Evolutionary conservation across 1,140 invertebrate genomes (phyloP).

Genomic region (Drosophila orena): DNA sequence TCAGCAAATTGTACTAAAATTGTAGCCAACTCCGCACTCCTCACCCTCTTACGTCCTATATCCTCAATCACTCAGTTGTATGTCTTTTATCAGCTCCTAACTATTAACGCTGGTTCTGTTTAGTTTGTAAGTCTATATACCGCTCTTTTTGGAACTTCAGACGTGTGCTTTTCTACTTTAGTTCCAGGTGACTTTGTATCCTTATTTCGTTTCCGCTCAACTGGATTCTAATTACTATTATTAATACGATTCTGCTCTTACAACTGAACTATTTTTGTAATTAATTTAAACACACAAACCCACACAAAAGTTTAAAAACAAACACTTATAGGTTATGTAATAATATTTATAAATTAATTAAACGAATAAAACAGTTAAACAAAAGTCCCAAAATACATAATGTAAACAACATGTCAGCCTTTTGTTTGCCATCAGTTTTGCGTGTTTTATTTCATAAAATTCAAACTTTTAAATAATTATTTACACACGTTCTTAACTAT

Average conservation of each 20-base stretch:
- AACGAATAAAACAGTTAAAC: conserved; percentile 76
- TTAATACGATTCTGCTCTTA: conserved; percentile 58
- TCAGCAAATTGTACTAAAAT: conserved; percentile 28
- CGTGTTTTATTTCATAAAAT: conserved; percentile 68
- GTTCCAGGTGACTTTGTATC: conserved; percentile 28
- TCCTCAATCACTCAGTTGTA: conserved; percentile 30
- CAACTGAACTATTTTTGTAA: conserved; percentile 82
- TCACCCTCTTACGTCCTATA: background rate
- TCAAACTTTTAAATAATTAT: conserved; percentile 78
- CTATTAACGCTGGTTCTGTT: conserved; percentile 30
- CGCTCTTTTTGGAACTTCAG: conserved; percentile 14
- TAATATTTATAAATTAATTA: conserved; percentile 84
- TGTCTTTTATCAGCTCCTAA: conserved; percentile 33
- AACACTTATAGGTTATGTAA: conserved; percentile 75
- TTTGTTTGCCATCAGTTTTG: conserved; percentile 50
- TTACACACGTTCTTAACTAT: conserved; percentile 67
- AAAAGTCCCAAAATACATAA: conserved; percentile 51
- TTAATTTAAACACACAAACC: conserved; percentile 69
- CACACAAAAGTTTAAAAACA: conserved; percentile 51
- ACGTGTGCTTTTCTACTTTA: conserved; percentile 47
- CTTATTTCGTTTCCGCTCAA: conserved; percentile 62
- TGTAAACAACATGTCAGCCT: conserved; percentile 37
- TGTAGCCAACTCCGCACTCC: conserved; percentile 31
- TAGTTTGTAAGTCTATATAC: conserved; percentile 33
- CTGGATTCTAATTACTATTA: conserved; percentile 67